Evolutionary conservation across 92 coral and sea anemone species (phyloP).

Genomic region (Isaurus tuberculatus): DNA sequence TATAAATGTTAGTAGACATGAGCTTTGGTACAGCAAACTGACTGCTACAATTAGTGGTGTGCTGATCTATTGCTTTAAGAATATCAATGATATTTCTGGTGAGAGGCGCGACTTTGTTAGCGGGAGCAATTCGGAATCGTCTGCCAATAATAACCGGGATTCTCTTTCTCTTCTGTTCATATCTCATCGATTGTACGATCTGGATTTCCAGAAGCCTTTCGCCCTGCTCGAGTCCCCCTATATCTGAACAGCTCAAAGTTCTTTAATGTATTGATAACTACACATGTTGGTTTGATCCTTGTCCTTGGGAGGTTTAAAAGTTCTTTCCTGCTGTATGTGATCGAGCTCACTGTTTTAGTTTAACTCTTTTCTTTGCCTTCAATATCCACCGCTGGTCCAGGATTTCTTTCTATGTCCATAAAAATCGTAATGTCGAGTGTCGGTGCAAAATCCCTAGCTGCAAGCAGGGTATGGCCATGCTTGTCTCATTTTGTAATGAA

Average conservation of each 20-base stretch:
- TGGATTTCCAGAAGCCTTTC: background rate
- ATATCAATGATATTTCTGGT: background rate
- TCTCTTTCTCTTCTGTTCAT: background rate
- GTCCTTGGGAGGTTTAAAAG: slow-evolving; percentile 15
- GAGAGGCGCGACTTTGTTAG: background rate
- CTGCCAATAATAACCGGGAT: slow-evolving; percentile 6
- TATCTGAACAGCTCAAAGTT: slow-evolving; percentile 12
- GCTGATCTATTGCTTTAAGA: background rate
- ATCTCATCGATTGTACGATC: background rate
- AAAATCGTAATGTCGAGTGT: slow-evolving; percentile 24
- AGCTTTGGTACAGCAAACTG: slow-evolving; percentile 48
- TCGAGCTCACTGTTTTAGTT: slow-evolving; percentile 1
- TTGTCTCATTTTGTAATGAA: no score
- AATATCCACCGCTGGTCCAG: slow-evolving; percentile 25
- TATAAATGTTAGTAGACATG: slow-evolving; percentile 35
- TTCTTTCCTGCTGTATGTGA: slow-evolving; percentile 13
- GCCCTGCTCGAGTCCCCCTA: slow-evolving; percentile 16
- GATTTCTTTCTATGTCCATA: slow-evolving; percentile 43
- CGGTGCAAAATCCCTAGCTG: background rate
- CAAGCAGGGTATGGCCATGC: background rate
- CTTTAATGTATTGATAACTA: slow-evolving; percentile 22
- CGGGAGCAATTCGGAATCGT: background rate
- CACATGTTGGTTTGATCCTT: background rate
- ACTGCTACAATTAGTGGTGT: slow-evolving; percentile 4
- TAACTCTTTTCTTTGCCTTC: slow-evolving; percentile 16